Conservation (phyloP, 2,888 invertebrate genomes). For the Stenichneumon culpator region DNA sequence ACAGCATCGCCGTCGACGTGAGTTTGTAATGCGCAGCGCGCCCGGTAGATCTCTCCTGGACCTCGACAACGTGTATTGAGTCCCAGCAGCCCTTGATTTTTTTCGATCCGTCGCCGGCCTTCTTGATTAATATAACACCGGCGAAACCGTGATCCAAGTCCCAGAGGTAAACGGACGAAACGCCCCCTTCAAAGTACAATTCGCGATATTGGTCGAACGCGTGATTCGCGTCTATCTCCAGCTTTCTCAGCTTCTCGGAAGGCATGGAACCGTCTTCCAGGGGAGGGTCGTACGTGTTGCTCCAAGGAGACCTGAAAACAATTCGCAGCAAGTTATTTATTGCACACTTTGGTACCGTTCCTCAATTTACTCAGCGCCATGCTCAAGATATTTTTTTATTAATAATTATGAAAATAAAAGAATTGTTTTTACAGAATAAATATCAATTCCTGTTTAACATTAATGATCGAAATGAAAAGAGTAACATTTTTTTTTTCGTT, state of each 20-base stretch:
- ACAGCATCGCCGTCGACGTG: conserved; percentile 99
- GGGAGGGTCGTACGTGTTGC: conserved; percentile 98
- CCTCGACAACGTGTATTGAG: conserved; percentile 99
- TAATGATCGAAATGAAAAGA: no score
- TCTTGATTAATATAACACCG: conserved; percentile 99
- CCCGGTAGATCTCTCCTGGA: conserved; percentile 97
- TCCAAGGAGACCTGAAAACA: conserved; percentile 95
- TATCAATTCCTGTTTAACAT: no score
- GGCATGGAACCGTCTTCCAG: conserved; percentile 99
- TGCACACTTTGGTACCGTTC: no score
- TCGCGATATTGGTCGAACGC: conserved; percentile 99
- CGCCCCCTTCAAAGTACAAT: conserved; percentile 99
- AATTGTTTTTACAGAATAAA: no score
- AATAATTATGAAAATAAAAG: no score
- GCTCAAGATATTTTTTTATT: no score
- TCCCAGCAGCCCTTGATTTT: conserved; percentile 99
- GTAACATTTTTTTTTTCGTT: no score
- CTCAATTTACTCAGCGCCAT: no score
- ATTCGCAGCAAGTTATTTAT: neutral
- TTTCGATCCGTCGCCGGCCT: conserved; percentile 99
- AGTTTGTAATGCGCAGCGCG: conserved; percentile 98
- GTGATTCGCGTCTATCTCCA: conserved; percentile 99
- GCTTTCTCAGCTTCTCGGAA: conserved; percentile 96
- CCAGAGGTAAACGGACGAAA: conserved; percentile 99
- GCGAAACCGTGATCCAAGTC: conserved; percentile 99